Percentiles rank a stretch among this genome's conserved stretches.
phyloP scores from a whole-genome alignment of 1,140 invertebrate species.

The Hormaphis cornu region DNA sequence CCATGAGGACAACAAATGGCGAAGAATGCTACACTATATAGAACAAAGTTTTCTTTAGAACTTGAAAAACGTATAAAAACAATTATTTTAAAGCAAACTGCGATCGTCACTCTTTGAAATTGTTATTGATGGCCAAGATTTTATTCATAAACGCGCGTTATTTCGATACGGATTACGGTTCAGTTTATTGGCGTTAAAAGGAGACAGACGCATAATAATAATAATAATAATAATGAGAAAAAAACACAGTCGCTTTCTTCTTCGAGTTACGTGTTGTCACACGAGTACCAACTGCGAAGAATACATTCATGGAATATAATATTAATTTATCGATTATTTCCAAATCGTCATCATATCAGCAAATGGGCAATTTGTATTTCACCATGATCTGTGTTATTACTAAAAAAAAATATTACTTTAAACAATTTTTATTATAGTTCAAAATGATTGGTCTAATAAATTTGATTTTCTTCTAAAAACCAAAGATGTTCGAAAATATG shows the following conservation, averaged over 20 bases:
- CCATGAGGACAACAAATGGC: background rate
- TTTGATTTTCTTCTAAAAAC: too few species aligned
- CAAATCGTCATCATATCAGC: background rate
- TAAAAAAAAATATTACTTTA: too few species aligned
- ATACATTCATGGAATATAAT: slow-evolving; percentile 19
- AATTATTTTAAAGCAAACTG: background rate
- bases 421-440: too few species aligned
- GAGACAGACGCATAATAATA: slow-evolving; percentile 26
- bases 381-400: too few species aligned
- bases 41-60: background rate
- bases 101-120: background rate
- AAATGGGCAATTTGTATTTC: background rate
- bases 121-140: background rate
- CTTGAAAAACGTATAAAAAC: background rate
- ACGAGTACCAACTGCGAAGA: background rate
- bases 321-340: background rate
- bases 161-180: background rate
- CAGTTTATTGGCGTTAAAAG: background rate
- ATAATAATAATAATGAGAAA: slow-evolving; percentile 15
- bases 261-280: slow-evolving; percentile 9
- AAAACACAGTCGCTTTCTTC: slow-evolving; percentile 22
- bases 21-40: background rate
- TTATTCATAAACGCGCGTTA: slow-evolving; percentile 6
- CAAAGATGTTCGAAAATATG: too few species aligned
- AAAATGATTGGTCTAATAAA: too few species aligned